Conservation (phyloP, 2,888 invertebrate genomes). For the Glaucopsyche alexis region DNA sequence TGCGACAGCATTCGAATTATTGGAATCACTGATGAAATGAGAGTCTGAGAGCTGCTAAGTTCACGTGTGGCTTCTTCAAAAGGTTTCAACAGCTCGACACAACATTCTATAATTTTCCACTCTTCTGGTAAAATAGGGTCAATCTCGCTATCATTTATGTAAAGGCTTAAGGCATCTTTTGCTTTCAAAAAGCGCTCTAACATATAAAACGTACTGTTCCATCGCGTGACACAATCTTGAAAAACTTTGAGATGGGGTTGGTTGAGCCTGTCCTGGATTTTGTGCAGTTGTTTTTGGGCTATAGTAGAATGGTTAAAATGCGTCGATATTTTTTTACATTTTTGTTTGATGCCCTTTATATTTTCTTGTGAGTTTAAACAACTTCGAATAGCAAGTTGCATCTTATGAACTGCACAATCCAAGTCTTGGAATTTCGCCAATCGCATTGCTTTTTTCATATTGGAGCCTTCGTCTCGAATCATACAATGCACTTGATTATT, state of each 20-base stretch:
- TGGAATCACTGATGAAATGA: too few species aligned
- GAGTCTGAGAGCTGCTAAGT: too few species aligned
- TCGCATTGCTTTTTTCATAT: constrained; percentile 42
- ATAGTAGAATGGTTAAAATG: constrained; percentile 46
- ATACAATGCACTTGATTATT: constrained; percentile 43
- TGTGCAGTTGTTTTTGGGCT: constrained; percentile 43
- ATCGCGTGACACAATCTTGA: constrained; percentile 44
- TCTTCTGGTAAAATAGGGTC: too few species aligned
- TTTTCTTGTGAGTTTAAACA: constrained; percentile 40
- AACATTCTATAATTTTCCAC: too few species aligned
- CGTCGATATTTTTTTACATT: constrained; percentile 42
- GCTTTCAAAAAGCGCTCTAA: constrained; percentile 42
- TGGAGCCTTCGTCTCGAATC: constrained; percentile 44
- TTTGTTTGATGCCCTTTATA: constrained; percentile 40
- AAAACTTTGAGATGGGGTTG: constrained; percentile 42
- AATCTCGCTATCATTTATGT: too few species aligned
- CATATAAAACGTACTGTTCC: constrained; percentile 45
- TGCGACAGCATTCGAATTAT: too few species aligned
- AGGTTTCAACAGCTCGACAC: too few species aligned
- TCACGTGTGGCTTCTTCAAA: too few species aligned
- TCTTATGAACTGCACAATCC: constrained; percentile 42
- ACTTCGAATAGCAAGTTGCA: constrained; percentile 41
- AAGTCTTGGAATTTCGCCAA: constrained; percentile 36
- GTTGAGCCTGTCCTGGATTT: constrained; percentile 42
- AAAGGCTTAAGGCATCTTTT: too few species aligned